Evolutionary conservation across 2,888 invertebrate genomes (phyloP).

Genomic region (Onthophagus sagittarius): DNA sequence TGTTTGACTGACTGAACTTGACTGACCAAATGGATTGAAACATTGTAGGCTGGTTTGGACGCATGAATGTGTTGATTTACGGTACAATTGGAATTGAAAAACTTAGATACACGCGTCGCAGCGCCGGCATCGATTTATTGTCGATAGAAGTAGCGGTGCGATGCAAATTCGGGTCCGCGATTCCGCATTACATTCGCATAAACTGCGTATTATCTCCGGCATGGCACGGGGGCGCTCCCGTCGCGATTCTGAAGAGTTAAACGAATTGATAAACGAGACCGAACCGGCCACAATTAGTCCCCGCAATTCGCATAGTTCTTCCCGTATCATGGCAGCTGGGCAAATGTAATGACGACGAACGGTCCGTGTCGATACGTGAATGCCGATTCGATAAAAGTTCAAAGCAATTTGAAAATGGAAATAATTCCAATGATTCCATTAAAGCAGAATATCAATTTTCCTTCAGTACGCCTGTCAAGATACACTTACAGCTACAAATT

Average conservation of each 20-base stretch:
- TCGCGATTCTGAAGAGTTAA: background rate
- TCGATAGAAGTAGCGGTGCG: background rate
- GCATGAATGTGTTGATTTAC: background rate
- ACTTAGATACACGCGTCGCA: background rate
- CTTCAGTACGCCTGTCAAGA: background rate
- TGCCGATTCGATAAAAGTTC: background rate
- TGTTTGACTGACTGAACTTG: no score
- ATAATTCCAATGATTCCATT: background rate
- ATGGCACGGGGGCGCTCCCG: background rate
- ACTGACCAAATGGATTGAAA: background rate
- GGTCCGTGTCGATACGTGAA: background rate
- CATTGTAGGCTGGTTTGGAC: background rate
- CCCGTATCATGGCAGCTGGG: background rate
- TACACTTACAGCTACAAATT: background rate
- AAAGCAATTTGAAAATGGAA: background rate
- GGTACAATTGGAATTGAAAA: background rate
- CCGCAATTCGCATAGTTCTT: background rate
- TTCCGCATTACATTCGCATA: conserved; percentile 5
- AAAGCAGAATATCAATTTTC: background rate
- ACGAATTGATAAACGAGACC: background rate
- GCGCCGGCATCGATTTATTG: background rate
- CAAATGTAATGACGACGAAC: background rate
- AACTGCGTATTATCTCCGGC: conserved; percentile 7
- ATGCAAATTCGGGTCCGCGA: background rate
- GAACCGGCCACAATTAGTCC: background rate